Base-by-base conservation (phyloP, 23 tunicate genomes). In the Ciona savignyi region DNA sequence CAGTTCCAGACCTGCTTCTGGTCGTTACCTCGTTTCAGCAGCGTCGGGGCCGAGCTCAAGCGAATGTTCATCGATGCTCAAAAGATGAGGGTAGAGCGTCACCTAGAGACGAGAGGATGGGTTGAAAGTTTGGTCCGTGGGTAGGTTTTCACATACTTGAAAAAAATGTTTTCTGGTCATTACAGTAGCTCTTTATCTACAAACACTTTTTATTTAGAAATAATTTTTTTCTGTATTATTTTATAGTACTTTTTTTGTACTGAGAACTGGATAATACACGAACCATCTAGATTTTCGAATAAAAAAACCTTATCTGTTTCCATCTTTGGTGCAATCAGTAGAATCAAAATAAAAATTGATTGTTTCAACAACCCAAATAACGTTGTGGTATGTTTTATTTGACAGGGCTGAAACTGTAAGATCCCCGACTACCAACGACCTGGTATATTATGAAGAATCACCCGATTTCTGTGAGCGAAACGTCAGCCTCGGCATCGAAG, bases 1-100 rank as follows among this genome's bases (percentile, higher is more conserved):
- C 82, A 83, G 28, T 32, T 83, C 66, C 75, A 83, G 66, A 95
- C 99, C 21, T 95, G 95, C 42, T 83, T 94, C 95, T 60, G 80
- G 68, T 76, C 84, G 27, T 62, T 88, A 51, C 95, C 99, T 15
- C 27, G 74, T 25, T 87, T 95, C 48, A 72, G 73, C 35, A 32
- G 42, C 33, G 84, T 93, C 29, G 98, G 98, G 15, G 65, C 67
- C n/a, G 60, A 67, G 29, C 60, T 85, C 66, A 92, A 85, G 66
- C 74, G 81, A 66, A 72, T 83, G 29, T 92, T 80, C 66, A 65
- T 81, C 48, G 70, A 81, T 3, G 93, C 98, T 0, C 71, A 81
- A 32, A 77, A 75, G 35, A 81, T 92, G 83, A 79, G 26, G 35
- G 77, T 83, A 28, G 42, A 67, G 34, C 74, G 76, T 27, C 85